phyloP scores from a whole-genome alignment of 2,888 invertebrate species.

The Hymenopus coronatus region DNA sequence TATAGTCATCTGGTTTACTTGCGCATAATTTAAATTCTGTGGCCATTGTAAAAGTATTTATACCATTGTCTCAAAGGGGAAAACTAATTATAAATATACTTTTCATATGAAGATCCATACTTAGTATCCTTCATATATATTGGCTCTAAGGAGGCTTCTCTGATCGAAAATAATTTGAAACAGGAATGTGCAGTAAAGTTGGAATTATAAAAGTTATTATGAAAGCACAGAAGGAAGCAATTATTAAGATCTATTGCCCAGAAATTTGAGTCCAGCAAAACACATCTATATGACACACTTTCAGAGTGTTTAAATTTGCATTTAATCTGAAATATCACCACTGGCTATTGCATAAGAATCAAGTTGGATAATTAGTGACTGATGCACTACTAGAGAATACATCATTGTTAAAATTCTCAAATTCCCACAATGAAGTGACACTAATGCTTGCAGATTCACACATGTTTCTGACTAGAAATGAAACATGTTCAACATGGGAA shows the following conservation, averaged over 20 bases:
- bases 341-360: not conserved
- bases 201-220: not conserved
- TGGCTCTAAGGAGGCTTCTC: not conserved
- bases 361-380: not conserved
- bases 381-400: not conserved
- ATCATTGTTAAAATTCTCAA: not conserved
- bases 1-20: not conserved
- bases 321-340: not conserved
- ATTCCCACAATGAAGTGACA: not conserved
- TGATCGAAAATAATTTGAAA: not conserved
- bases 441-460: not conserved
- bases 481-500: not conserved
- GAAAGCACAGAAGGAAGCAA: not conserved
- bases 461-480: not conserved
- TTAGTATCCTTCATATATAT: not conserved
- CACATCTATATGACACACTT: not conserved
- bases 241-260: not conserved
- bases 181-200: not conserved
- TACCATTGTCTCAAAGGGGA: not conserved
- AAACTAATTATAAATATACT: not conserved
- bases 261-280: not conserved
- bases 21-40: conserved; percentile 21
- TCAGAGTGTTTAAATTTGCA: not conserved
- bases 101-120: not conserved
- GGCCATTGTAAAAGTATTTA: conserved; percentile 28